phyloP scores from a whole-genome alignment of 1,140 invertebrate species.

The Dermatophagoides farinae region DNA sequence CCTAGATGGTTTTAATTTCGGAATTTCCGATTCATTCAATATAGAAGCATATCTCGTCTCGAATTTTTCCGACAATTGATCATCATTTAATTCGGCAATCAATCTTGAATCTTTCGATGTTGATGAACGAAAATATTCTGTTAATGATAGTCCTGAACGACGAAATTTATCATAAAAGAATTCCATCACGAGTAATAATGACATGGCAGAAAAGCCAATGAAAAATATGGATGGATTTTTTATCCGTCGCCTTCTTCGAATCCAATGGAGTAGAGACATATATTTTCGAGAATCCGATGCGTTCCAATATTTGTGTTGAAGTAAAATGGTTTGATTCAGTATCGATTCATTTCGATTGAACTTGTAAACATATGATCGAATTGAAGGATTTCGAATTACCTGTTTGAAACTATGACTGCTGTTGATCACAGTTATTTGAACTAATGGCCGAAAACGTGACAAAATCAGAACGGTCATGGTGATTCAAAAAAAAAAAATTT shows the following conservation, averaged over 20 bases:
- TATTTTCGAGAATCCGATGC: not conserved
- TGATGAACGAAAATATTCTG: not conserved
- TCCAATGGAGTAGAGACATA: not conserved
- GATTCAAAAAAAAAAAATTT: too few species aligned
- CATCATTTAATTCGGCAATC: not conserved
- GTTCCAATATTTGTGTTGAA: too few species aligned
- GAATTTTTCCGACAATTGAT: not conserved
- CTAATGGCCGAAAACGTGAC: too few species aligned
- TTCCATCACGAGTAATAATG: not conserved
- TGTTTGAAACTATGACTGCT: too few species aligned
- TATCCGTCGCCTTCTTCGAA: not conserved
- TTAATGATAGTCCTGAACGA: not conserved
- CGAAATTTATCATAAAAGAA: constrained; percentile 1
- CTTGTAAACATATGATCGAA: too few species aligned
- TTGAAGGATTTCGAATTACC: too few species aligned
- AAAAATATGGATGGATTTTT: not conserved
- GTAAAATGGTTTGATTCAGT: too few species aligned
- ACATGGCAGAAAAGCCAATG: not conserved
- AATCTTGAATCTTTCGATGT: not conserved
- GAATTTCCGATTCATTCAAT: not conserved
- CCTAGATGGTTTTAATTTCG: not conserved
- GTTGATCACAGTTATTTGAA: too few species aligned
- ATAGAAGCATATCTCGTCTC: not conserved
- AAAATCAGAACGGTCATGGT: too few species aligned
- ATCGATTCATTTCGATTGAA: too few species aligned